Conservation (phyloP, 2,113 vertebrate genomes). For the Climacteris rufus region DNA sequence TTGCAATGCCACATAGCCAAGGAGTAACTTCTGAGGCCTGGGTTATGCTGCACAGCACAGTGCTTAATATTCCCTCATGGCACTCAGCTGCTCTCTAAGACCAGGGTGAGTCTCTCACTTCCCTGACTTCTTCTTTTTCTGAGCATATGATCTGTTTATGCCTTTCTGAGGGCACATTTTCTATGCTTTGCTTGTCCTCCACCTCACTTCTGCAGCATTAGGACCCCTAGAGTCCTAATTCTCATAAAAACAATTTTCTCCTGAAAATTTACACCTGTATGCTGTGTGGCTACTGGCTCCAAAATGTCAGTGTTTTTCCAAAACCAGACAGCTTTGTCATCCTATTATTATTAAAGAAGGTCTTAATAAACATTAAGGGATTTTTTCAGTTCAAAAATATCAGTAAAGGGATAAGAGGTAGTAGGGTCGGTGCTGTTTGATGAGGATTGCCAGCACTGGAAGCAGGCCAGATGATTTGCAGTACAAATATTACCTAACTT, state of each 20-base stretch:
- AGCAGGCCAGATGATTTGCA: rapidly evolving
- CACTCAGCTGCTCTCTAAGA: not conserved
- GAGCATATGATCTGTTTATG: not conserved
- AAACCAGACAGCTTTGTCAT: not conserved
- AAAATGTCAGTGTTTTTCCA: not conserved
- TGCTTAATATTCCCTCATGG: not conserved
- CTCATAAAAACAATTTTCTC: not conserved
- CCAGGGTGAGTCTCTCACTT: not conserved
- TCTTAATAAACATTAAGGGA: not conserved
- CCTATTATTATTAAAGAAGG: not conserved
- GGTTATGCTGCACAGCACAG: not conserved
- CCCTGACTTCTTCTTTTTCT: not conserved
- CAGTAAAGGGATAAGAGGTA: not conserved
- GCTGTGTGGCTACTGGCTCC: not conserved
- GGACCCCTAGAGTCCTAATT: not conserved
- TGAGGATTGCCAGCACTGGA: not conserved
- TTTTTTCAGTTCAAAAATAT: not conserved
- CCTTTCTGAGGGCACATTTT: not conserved
- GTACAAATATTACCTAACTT: not conserved
- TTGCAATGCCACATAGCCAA: not conserved
- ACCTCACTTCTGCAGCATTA: too few relatives aligned
- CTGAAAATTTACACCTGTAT: not conserved
- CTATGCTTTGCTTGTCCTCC: not conserved
- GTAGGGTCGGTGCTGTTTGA: rapidly evolving
- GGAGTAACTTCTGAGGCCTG: not conserved